phyloP scores from a whole-genome alignment of 1,140 invertebrate genomes.

The Orchesella cincta region DNA sequence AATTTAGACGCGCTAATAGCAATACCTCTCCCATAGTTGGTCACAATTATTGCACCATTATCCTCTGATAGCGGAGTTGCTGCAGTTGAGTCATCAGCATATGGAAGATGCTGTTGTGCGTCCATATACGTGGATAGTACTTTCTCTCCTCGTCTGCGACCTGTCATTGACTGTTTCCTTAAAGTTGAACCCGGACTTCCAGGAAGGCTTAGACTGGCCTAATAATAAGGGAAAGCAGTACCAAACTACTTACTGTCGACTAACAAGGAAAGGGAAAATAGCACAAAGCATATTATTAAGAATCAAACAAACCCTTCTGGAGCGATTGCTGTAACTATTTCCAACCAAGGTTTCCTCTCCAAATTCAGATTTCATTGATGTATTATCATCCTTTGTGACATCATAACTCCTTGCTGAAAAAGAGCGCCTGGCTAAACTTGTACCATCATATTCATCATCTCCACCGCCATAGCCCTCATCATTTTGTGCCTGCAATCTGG shows the following conservation, averaged over 20 bases:
- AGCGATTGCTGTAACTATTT: neutral
- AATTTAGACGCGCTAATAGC: neutral
- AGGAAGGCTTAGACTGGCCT: slow-evolving; percentile 93
- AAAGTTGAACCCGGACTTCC: slow-evolving; percentile 71
- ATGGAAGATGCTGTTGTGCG: slow-evolving; percentile 92
- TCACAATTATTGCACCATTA: slow-evolving; percentile 89
- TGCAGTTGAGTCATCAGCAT: slow-evolving; percentile 95
- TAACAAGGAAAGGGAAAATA: neutral
- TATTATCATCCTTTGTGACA: neutral
- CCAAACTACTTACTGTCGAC: no score
- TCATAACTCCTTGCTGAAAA: neutral
- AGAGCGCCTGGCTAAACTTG: slow-evolving; percentile 48
- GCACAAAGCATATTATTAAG: neutral
- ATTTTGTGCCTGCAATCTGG: slow-evolving; percentile 60
- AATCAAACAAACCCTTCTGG: neutral
- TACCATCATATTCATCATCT: slow-evolving; percentile 51
- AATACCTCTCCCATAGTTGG: slow-evolving; percentile 59
- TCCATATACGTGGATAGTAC: slow-evolving; percentile 90
- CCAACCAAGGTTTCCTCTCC: slow-evolving; percentile 14
- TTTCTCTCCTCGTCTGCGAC: slow-evolving; percentile 76
- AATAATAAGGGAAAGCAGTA: no score
- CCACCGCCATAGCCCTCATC: slow-evolving; percentile 55
- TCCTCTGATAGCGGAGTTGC: slow-evolving; percentile 98
- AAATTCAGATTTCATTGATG: slow-evolving; percentile 17
- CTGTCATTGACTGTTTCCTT: slow-evolving; percentile 66